Evolutionary conservation across 2,797 vertebrate genomes (phyloP), one percentile per base, ranked within the genome.

Genomic region (Leucoraja ocellata): DNA sequence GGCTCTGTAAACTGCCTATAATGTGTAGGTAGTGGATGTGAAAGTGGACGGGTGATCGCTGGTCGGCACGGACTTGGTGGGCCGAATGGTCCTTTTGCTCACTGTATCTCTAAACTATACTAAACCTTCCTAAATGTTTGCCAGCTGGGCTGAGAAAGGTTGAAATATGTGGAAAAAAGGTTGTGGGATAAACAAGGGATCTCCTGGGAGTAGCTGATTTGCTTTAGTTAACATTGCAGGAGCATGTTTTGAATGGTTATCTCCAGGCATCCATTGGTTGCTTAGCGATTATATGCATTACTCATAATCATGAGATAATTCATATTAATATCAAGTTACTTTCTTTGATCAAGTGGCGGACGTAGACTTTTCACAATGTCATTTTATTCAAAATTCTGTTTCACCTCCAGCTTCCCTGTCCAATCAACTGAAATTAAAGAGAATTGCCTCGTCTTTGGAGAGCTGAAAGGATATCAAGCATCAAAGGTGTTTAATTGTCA

Each of bases 221-320:
- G n/a, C 84, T 65, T 88, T 88, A 65, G 65, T 65, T 88, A 88
- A 65, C 61, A 61, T 88, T 74, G 71, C 39, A 54, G 71, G 32
- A 92, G 74, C 74, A 92, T 92, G 90, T 74, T 74, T 74, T 54
- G 90, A 74, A 46, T 92, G 90, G 73, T 92, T 92, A 74, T 63
- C 32, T 91, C 88, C 25, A 25, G 88, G 88, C 84, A 88, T 88
- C 84, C 68, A 88, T 88, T 74, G 39, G 90, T 92, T 92, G 90
- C 90, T 92, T 74, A 92, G 90, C 1, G 39, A 92, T 74, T 39
- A 74, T 46, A 74, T 92, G 54, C 36, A 74, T 92, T 92, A 92
- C 90, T 92, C 90, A 92, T 74, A 71, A 92, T 92, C 68, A 76
- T 92, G 90, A 92, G 90, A 92, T 54, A 74, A 92, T 92, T 92